Evolutionary conservation across 2,797 vertebrate species (phyloP).

Genomic region (Sciurus vulgaris): DNA sequence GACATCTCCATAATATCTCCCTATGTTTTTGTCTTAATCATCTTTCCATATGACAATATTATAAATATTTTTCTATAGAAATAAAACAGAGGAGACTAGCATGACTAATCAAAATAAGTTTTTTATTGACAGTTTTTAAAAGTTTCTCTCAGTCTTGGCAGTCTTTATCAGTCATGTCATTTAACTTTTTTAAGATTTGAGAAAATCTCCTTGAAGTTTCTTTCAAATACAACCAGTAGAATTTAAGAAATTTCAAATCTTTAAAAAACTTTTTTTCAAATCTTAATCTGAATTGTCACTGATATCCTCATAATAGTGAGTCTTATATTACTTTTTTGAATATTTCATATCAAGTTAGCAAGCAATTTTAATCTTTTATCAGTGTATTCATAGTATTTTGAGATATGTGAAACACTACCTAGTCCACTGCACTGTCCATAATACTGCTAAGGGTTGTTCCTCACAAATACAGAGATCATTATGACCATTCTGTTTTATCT

Average conservation of each 20-base stretch:
- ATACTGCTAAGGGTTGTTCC: not conserved
- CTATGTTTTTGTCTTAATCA: not conserved
- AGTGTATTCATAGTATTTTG: not conserved
- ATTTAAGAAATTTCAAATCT: constrained; percentile 45
- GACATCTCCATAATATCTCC: not conserved
- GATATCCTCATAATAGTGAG: not conserved
- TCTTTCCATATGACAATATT: constrained; percentile 34
- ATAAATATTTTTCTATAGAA: not conserved
- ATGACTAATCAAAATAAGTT: not conserved
- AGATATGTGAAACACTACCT: no score
- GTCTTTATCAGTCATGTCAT: constrained; percentile 2
- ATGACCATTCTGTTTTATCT: not conserved
- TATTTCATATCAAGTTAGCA: constrained; percentile 44
- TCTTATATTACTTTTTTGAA: not conserved
- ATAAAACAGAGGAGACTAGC: not conserved
- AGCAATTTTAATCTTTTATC: constrained; percentile 16
- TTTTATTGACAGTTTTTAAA: constrained; percentile 3
- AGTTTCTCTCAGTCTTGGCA: not conserved
- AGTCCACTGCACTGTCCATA: not conserved
- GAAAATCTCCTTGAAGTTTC: not conserved
- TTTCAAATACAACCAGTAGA: not conserved
- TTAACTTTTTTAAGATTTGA: constrained; percentile 5
- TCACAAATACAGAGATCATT: not conserved
- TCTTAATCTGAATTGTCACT: constrained; percentile 33
- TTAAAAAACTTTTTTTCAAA: not conserved